Base-by-base conservation (phyloP, 2,888 invertebrate species). In the Lasioglossum oenotherae region DNA sequence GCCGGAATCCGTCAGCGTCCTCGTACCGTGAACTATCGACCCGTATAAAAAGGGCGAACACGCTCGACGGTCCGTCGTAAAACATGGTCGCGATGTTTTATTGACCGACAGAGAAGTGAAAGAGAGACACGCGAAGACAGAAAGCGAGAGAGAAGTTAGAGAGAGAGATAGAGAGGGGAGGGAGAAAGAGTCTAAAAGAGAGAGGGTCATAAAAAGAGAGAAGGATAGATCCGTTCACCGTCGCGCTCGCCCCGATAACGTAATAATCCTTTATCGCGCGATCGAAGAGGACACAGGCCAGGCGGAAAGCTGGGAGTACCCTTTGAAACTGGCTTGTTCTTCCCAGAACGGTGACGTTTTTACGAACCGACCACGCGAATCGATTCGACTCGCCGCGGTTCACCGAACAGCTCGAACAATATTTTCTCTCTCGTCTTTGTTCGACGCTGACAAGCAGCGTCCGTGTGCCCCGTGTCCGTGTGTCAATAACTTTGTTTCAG, bases 211-310 rank as follows among this genome's bases (percentile, higher is more conserved):
- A 53, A 79, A 74, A 41, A 60, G 27, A 60, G 27, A 60, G 60
- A 60, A 31, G 6, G 72, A 73, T n/a, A 69, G 69, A 74, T 69
- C 71, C 74, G 74, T 74, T 84, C 74, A 46, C 67, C 16, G 35
- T 38, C 67, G 67, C 60, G 19, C 74, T 73, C 78, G 67, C 53
- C 49, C 74, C 87, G 88, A 87, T 87, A 87, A 88, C 82, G 85
- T 82, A 80, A 88, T 88, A 88, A 88, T 88, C 87, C 85, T 88
- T 88, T 88, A 88, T 88, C 88, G 88, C 72, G 76, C 88, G 78
- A 87, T 87, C 84, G 87, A 82, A 85, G 85, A 87, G 87, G 74
- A 87, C 73, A 60, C 53, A n/a, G 49, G 53, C 53, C 69, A 71
- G 69, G 76, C 57, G 80, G 80, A 81, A 76, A 76, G 80, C 72